Evolutionary conservation across 1,140 invertebrate genomes (phyloP), one percentile per base, ranked within the genome.

Genomic region (Megalonaias nervosa): DNA sequence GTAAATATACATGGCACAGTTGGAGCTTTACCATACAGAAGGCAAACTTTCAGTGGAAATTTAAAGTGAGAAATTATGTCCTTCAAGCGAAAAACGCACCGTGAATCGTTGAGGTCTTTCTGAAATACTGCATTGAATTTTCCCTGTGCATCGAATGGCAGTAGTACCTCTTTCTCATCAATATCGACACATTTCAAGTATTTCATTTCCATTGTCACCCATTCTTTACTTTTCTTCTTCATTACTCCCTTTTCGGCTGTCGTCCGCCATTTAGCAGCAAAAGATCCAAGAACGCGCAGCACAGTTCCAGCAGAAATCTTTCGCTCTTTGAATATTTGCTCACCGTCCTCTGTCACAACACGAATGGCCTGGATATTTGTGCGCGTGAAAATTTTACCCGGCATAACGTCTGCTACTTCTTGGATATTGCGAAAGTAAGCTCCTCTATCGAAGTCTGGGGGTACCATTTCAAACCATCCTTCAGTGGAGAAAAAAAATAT

Each of bases 1-100:
- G 86, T 89, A 66, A 89, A 89, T 23, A 88, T 89, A 70, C 84
- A 86, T 1, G 86, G 85, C 9, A 87, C 85, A 16, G 85, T 82
- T 0, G 87, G 87, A 1, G 85, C 81, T 75, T 87, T 89, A 6
- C 87, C 87, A 67, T 82, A 89, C 19, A 89, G 76, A 55, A 89
- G 80, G 17, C 86, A 74, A 16, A 88, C 84, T 71, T 84, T 87
- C 17, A 87, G 23, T 19, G 87, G 87, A 56, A 87, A 81, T 9
- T 80, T 62, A 57, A 86, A 83, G 38, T 86, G 80, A 4, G 69
- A 67, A 6, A 87, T 21, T 57, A 89, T 80, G 62, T 89, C 85
- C 74, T 88, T 89, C 76, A 89, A 85, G 26, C 81, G 77, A 69
- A 84, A 89, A 11, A 89, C 81, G 19, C 83, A 80, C 67, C 85